phyloP scores from a whole-genome alignment of 2,888 invertebrate species.

The Trissoscelio sp. region DNA sequence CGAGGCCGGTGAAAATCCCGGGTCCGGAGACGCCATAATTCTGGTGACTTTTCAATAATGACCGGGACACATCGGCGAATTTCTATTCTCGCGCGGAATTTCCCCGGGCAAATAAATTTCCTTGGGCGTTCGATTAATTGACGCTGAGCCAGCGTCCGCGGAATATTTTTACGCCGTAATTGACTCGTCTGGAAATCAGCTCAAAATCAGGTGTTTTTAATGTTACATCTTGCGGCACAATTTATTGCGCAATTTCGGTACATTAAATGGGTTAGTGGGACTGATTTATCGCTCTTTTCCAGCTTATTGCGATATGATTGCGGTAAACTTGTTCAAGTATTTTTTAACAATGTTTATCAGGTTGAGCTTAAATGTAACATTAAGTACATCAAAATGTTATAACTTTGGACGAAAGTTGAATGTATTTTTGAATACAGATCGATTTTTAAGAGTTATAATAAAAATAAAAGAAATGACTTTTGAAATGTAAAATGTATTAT shows the following conservation, averaged over 20 bases:
- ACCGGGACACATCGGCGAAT: conserved; percentile 22
- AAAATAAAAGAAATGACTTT: too few species aligned
- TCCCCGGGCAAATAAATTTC: conserved; percentile 49
- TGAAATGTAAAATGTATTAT: too few species aligned
- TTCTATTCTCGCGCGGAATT: conserved; percentile 43
- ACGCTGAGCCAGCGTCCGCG: conserved; percentile 36
- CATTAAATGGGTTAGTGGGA: conserved; percentile 10
- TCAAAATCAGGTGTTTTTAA: conserved; percentile 40
- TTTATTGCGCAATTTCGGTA: conserved; percentile 40
- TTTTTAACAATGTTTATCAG: background rate
- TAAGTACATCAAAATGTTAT: too few species aligned
- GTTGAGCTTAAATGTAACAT: too few species aligned
- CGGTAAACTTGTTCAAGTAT: background rate
- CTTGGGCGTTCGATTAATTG: conserved; percentile 53
- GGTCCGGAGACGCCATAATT: conserved; percentile 43
- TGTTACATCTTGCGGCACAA: conserved; percentile 36
- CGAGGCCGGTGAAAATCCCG: conserved; percentile 29
- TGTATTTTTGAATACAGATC: too few species aligned
- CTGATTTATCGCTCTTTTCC: conserved; percentile 26
- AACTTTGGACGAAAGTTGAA: too few species aligned
- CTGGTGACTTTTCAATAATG: conserved; percentile 60
- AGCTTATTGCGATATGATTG: conserved; percentile 7
- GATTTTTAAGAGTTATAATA: too few species aligned
- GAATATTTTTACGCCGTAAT: conserved; percentile 51
- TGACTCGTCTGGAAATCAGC: conserved; percentile 31